Base-by-base conservation (phyloP, 2,797 vertebrate genomes). In the Pantherophis alleghaniensis region DNA sequence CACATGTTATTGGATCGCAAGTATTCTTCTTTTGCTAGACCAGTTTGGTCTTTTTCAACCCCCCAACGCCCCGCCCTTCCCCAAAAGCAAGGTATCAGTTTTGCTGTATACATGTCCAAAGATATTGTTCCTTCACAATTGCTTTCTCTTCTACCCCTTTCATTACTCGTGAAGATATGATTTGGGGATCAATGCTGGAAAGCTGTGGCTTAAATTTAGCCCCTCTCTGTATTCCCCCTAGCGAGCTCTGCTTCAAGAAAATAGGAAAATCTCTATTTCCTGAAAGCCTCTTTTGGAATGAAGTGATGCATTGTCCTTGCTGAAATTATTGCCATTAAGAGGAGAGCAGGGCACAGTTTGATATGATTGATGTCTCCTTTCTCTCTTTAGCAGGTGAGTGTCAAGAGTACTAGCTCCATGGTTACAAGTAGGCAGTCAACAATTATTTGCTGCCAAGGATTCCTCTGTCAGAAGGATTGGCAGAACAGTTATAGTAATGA, bases 381-480 rank as follows among this genome's bases (percentile, higher is more conserved):
- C 87, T 61, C 88, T 61, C 1, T 90, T 87, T 88, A 92, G 57
- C 74, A 47, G 1, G n/a, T 37, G 32, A 24, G 20, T 0, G 0
- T 32, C 88, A 79, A 89, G 37, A 74, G 7, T 88, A 12, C 3
- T 56, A 90, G 59, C 86, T 95, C 88, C 20, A 88, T 79, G 42
- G 6, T 53, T 69, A 4, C 57, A 66, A 87, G 89, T 92, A 11
- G 60, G 53, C 37, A 92, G 37, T 22, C 60, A 91, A 88, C 86
- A 11, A 59, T 56, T 90, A 87, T 93, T 86, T 79, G 37, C 51
- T 95, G 93, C 51, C 87, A 94, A 92, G 69, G 32, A 63, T 3
- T 93, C 90, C 86, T 74, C 53, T 91, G 66, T 89, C 69, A 89
- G 89, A 91, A 63, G 61, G 37, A 59, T 2, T 57, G 87, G 92